Conservation (phyloP, 2,888 invertebrate genomes). For the Carterocephalus palaemon region DNA sequence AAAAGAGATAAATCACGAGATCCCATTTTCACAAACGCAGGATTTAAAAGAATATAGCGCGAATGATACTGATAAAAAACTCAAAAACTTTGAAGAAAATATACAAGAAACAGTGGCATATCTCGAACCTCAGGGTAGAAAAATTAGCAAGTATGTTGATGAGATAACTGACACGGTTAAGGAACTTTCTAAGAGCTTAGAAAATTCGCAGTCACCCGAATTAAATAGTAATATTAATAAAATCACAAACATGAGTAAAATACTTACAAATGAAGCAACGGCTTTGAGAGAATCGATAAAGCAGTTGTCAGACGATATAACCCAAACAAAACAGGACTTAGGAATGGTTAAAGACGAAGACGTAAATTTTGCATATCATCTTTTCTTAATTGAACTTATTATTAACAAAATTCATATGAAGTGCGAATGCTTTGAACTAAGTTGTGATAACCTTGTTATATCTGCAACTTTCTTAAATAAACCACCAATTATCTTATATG, state of each 20-base stretch:
- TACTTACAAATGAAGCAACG: slow-evolving; percentile 64
- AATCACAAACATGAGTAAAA: slow-evolving; percentile 63
- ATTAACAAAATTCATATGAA: slow-evolving; percentile 73
- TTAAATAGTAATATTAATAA: slow-evolving; percentile 56
- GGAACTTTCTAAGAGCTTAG: slow-evolving; percentile 40
- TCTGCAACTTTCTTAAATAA: slow-evolving; percentile 64
- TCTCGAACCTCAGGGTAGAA: slow-evolving; percentile 44
- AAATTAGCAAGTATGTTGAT: slow-evolving; percentile 47
- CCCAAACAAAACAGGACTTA: slow-evolving; percentile 53
- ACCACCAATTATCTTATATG: slow-evolving; percentile 60
- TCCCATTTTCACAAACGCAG: too few species aligned
- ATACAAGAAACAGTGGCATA: slow-evolving; percentile 36
- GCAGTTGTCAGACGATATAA: slow-evolving; percentile 56
- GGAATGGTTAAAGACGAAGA: slow-evolving; percentile 38
- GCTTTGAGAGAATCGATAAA: slow-evolving; percentile 62
- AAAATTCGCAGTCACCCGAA: slow-evolving; percentile 37
- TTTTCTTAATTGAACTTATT: slow-evolving; percentile 67
- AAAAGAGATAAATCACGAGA: slow-evolving; percentile 1
- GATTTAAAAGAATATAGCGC: too few species aligned
- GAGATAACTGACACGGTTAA: slow-evolving; percentile 47
- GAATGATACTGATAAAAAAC: background rate
- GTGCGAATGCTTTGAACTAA: slow-evolving; percentile 69
- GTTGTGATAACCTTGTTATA: slow-evolving; percentile 65
- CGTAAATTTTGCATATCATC: slow-evolving; percentile 65
- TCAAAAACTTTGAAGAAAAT: slow-evolving; percentile 30